Evolutionary conservation across 1,140 invertebrate species (phyloP), one percentile per base, ranked within the genome.

Genomic region (Eriosoma lanigerum): DNA sequence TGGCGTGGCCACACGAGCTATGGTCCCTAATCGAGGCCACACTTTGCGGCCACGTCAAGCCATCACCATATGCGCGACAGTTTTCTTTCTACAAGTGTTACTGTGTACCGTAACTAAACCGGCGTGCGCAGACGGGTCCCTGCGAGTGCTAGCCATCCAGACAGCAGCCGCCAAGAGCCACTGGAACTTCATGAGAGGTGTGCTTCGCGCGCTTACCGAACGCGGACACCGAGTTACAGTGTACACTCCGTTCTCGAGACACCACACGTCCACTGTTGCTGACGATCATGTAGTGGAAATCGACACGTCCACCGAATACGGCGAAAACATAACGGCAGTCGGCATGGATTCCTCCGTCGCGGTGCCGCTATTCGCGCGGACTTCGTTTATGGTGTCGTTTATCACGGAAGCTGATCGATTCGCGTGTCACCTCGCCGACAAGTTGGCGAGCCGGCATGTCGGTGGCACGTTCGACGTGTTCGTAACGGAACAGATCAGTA

Each of bases 101-200:
- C n/a, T n/a, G n/a, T n/a, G n/a, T n/a, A n/a, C n/a, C n/a, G n/a
- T n/a, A n/a, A n/a, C n/a, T n/a, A n/a, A n/a, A n/a, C n/a, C n/a
- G n/a, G n/a, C n/a, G n/a, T n/a, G n/a, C 13, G 50, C 1, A 5
- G 15, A 60, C 52, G 12, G 32, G 32, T 0, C 54, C 19, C 32
- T 32, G 38, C 12, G 54, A 8, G 8, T 76, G n/a, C 82, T 86
- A 29, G 84, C 82, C 19, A 17, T 86, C 9, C 82, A 84, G 58
- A 83, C 84, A 3, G 78, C 82, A 26, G 50, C 80, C 0, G 82
- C 82, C 8, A 84, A 82, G 81, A 86, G 85, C 80, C 86, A 87
- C 80, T 85, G 83, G 73, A 72, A 83, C 46, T 88, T 0, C 88
- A 87, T 26, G 84, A 84, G 32, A 5, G 29, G 21, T 26, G 82